Percentiles rank a stretch among this genome's conserved stretches.
Evolutionary conservation across 2,797 vertebrate genomes (phyloP).

Genomic region (Hapalemur alaotrensis): DNA sequence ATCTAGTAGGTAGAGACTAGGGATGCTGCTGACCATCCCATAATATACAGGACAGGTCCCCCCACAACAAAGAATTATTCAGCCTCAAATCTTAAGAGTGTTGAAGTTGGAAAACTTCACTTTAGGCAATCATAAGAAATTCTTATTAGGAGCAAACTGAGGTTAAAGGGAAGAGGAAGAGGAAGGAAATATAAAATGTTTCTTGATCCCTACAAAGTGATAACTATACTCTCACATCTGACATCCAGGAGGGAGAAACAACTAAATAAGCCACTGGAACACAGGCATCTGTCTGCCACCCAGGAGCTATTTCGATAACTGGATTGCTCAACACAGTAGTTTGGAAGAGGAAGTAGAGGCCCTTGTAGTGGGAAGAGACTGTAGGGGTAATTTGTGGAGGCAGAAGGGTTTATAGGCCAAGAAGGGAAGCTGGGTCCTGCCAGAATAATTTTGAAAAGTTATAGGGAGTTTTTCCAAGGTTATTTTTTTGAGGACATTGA

Average conservation of each 20-base stretch:
- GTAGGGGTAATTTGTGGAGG: constrained; percentile 46
- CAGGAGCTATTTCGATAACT: constrained; percentile 46
- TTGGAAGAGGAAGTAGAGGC: constrained; percentile 62
- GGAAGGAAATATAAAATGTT: background rate
- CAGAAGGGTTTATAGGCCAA: constrained; percentile 38
- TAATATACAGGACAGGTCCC: background rate
- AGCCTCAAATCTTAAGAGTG: background rate
- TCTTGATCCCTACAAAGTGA: background rate
- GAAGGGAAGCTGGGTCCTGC: constrained; percentile 39
- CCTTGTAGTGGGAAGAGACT: background rate
- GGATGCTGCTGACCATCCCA: background rate
- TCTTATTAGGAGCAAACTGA: constrained; percentile 26
- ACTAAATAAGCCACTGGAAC: background rate
- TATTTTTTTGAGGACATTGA: constrained; percentile 47
- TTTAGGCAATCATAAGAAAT: background rate
- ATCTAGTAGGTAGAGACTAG: background rate
- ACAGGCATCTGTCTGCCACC: background rate
- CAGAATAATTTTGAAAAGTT: constrained; percentile 55
- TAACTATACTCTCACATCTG: background rate
- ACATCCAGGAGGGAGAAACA: background rate
- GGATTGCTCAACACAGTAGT: constrained; percentile 44
- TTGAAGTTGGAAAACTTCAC: background rate
- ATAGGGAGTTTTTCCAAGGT: constrained; percentile 48
- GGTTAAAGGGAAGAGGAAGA: constrained; percentile 16
- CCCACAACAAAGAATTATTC: background rate